phyloP scores from a whole-genome alignment of 2,888 invertebrate genomes.

The Synergus gifuensis region DNA sequence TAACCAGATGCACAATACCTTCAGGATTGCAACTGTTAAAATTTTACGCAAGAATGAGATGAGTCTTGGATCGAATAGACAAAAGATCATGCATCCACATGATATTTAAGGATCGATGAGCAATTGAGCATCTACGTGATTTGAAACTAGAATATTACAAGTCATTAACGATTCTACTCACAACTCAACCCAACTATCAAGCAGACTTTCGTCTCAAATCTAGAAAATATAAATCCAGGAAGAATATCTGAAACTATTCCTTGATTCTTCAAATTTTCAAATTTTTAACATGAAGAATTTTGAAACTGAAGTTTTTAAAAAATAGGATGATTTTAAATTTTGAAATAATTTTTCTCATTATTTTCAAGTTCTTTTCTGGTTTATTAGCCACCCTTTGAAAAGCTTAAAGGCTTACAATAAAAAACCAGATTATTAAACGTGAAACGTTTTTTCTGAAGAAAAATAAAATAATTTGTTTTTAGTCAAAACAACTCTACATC shows the following conservation, averaged over 20 bases:
- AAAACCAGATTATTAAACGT: not conserved
- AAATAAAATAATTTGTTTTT: not conserved
- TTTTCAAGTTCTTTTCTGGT: not conserved
- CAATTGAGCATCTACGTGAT: conserved; percentile 22
- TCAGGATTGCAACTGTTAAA: conserved; percentile 58
- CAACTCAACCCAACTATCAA: conserved; percentile 8
- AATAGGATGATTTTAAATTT: too few relatives aligned
- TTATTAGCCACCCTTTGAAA: not conserved
- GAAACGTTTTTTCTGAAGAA: not conserved
- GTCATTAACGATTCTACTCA: conserved; percentile 5
- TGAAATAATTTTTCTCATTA: too few relatives aligned
- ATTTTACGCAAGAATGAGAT: conserved; percentile 33
- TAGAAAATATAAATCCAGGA: not conserved
- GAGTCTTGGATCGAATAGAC: conserved; percentile 42
- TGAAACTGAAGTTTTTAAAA: too few relatives aligned
- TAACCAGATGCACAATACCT: conserved; percentile 77
- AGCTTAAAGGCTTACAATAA: not conserved
- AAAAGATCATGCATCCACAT: conserved; percentile 49
- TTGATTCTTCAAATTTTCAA: not conserved
- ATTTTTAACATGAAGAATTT: not conserved
- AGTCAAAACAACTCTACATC: conserved; percentile 1
- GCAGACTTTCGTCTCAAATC: not conserved
- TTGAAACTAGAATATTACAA: conserved; percentile 15
- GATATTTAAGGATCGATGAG: conserved; percentile 25
- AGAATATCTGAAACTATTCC: not conserved